Conservation (phyloP, 1,140 invertebrate species). For the Vollenhovia emeryi region DNA sequence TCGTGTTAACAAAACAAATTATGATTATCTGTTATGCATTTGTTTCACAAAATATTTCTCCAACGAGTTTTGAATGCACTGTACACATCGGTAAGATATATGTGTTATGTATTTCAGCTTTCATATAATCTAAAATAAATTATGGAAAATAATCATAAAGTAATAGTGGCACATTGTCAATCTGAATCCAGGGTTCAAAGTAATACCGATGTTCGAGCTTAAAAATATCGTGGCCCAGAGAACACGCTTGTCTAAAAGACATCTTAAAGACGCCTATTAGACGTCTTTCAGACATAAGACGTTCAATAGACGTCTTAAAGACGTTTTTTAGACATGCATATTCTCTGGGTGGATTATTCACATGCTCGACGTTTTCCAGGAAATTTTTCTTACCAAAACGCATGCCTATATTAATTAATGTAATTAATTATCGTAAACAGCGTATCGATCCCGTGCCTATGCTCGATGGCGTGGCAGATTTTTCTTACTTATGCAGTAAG, state of each 20-base stretch:
- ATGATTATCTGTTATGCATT: not conserved
- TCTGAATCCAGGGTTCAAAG: not conserved
- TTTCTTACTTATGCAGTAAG: not conserved
- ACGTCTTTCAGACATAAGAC: too few species aligned
- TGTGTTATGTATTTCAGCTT: not conserved
- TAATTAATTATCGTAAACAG: not conserved
- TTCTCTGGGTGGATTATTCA: too few species aligned
- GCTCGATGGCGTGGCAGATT: not conserved
- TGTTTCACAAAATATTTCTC: not conserved
- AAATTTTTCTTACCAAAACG: not conserved
- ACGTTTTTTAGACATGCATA: too few species aligned
- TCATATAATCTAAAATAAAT: too few species aligned
- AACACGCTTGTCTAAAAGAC: too few species aligned
- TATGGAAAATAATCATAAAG: too few species aligned
- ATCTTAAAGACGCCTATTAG: too few species aligned
- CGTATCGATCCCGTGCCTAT: not conserved
- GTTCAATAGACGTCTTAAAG: too few species aligned
- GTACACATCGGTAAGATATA: not conserved
- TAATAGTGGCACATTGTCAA: not conserved
- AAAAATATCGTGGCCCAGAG: too few species aligned
- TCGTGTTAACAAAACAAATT: too few species aligned
- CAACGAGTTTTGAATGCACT: not conserved
- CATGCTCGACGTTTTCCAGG: not conserved
- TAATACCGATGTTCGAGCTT: not conserved
- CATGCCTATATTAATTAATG: not conserved